Conservation (phyloP, 2,113 vertebrate species). For the Glaucomys volans region DNA sequence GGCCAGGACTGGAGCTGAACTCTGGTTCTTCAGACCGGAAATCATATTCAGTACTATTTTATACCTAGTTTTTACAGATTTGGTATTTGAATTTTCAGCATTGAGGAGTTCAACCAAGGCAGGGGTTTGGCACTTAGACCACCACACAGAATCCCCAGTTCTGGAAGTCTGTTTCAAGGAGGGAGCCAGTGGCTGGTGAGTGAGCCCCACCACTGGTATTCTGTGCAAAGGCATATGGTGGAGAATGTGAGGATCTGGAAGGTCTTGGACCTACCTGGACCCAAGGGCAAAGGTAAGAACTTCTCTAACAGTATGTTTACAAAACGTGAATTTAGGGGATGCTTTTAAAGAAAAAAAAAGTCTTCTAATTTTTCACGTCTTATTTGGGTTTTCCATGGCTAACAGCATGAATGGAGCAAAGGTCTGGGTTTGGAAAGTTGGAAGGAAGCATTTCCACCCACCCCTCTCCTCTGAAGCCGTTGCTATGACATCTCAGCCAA, state of each 20-base stretch:
- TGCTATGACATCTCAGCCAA: constrained; percentile 49
- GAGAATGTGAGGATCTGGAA: not conserved
- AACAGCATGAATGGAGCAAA: constrained; percentile 51
- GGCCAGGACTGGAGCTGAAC: not conserved
- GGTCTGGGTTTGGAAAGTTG: not conserved
- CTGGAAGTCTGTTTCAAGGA: not conserved
- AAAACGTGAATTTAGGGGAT: not conserved
- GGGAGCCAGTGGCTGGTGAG: not conserved
- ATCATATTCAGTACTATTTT: not conserved
- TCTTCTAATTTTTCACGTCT: not conserved
- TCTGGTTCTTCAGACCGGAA: not conserved
- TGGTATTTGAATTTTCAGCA: not conserved
- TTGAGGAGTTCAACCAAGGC: not conserved
- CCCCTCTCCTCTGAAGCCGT: constrained; percentile 7
- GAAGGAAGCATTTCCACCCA: not conserved
- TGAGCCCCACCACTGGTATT: not conserved
- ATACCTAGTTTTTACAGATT: not conserved
- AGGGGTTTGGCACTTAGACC: not conserved
- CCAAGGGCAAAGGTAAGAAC: not conserved
- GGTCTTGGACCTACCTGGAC: not conserved
- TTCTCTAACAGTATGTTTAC: not conserved
- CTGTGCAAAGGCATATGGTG: not conserved
- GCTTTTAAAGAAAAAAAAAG: not conserved
- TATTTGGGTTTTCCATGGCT: constrained; percentile 23
- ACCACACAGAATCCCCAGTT: not conserved